A percentile compares a stretch with the other conserved stretches of the same genome.
Conservation (phyloP, 2,113 vertebrate species). For the Narcine bancroftii region DNA sequence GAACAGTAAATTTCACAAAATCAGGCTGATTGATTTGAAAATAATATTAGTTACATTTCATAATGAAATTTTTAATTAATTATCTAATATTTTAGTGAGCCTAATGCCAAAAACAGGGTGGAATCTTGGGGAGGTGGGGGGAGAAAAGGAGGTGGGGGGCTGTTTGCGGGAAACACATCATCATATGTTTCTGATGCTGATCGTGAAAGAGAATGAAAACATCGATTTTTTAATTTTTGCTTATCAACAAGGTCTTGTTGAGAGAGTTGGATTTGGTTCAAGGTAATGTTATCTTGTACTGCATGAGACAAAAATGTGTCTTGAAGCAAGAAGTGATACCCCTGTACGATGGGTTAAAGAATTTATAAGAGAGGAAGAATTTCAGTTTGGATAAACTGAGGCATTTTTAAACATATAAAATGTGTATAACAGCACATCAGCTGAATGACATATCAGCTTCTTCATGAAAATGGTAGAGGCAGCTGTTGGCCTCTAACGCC, state of each 20-base stretch:
- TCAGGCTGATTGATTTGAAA: slow-evolving; percentile 35
- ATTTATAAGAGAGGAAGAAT: not conserved
- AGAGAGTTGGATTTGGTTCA: not conserved
- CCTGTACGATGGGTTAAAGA: not conserved
- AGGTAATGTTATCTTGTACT: not conserved
- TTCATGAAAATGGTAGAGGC: too few relatives aligned
- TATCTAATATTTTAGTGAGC: too few relatives aligned
- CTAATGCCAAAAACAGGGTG: not conserved
- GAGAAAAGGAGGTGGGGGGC: too few relatives aligned
- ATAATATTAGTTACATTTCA: too few relatives aligned
- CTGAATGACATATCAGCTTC: too few relatives aligned
- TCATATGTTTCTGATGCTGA: not conserved
- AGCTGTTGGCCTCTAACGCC: too few relatives aligned
- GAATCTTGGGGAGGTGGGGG: not conserved
- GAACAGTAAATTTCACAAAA: too few relatives aligned
- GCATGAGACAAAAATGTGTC: not conserved
- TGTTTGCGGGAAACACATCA: too few relatives aligned
- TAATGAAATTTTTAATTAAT: too few relatives aligned
- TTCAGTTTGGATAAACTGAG: not conserved
- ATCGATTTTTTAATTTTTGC: not conserved
- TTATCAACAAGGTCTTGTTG: not conserved
- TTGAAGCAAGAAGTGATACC: not conserved
- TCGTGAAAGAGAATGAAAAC: not conserved
- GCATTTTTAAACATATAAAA: not conserved
- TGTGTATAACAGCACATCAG: not conserved